Evolutionary conservation across 2,797 vertebrate genomes (phyloP).

Genomic region (Falco berigora): DNA sequence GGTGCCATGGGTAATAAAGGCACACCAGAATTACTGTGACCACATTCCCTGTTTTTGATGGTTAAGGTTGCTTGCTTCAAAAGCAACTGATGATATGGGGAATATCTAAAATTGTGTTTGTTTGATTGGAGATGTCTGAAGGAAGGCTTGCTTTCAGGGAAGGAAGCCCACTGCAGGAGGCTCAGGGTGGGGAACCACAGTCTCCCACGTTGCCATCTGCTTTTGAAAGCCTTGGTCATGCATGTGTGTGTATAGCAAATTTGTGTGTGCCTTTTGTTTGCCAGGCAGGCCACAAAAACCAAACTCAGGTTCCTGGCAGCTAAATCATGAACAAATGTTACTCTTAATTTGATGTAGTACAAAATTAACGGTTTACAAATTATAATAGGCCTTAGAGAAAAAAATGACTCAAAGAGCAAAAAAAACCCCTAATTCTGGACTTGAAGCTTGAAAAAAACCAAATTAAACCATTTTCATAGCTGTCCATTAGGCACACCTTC

Average conservation of each 20-base stretch:
- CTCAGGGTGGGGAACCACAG: background rate
- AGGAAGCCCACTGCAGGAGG: background rate
- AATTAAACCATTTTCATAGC: background rate
- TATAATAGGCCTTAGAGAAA: background rate
- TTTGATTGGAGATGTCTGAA: background rate
- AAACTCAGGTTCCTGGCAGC: background rate
- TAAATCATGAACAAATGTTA: conserved; percentile 9
- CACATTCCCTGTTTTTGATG: fast-evolving
- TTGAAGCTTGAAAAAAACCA: background rate
- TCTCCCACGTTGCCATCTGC: background rate
- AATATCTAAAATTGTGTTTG: background rate
- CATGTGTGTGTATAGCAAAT: background rate
- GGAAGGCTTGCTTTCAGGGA: background rate
- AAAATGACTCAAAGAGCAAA: background rate
- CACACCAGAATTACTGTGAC: background rate
- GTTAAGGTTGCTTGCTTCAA: background rate
- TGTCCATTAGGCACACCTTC: background rate
- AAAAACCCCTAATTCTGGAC: background rate
- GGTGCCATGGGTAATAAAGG: background rate
- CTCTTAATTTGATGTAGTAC: background rate
- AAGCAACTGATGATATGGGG: background rate
- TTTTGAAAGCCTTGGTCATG: background rate
- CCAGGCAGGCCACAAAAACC: background rate
- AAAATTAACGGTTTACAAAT: conserved; percentile 2
- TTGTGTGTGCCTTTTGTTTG: background rate